Percentiles rank a stretch among this genome's conserved stretches.
Conservation (phyloP, 2,888 invertebrate genomes). For the Acleris sparsana region DNA sequence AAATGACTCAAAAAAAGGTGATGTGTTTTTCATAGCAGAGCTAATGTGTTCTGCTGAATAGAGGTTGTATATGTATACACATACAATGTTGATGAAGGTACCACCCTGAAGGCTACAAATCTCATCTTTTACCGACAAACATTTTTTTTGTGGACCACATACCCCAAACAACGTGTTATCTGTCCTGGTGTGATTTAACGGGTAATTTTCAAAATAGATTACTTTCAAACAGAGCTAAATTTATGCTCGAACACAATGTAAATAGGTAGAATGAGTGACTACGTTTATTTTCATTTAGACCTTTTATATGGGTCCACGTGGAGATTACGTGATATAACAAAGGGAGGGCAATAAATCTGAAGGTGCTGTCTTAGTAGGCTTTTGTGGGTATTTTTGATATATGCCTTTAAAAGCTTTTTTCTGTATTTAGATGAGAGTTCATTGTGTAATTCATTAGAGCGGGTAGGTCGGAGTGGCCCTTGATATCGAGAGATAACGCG, state of each 20-base stretch:
- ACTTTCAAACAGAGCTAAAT: conserved; percentile 74
- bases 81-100: conserved; percentile 66
- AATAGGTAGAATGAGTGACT: conserved; percentile 82
- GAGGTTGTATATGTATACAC: conserved; percentile 46
- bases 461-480: conserved; percentile 74
- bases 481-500: conserved; percentile 80
- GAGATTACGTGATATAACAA: conserved; percentile 84
- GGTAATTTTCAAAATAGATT: conserved; percentile 81
- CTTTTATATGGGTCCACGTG: conserved; percentile 82
- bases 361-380: conserved; percentile 83
- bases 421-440: conserved; percentile 84
- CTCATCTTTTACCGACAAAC: conserved; percentile 70
- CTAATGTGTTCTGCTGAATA: conserved; percentile 48
- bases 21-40: conserved; percentile 47
- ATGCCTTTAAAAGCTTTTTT: conserved; percentile 84
- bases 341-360: conserved; percentile 80
- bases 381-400: conserved; percentile 83
- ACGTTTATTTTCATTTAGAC: conserved; percentile 82
- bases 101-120: conserved; percentile 80
- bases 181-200: conserved; percentile 83
- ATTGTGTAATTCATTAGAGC: conserved; percentile 83
- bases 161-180: conserved; percentile 78
- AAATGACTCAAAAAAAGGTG: conserved; percentile 35
- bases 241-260: conserved; percentile 75
- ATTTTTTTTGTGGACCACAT: conserved; percentile 72